Evolutionary conservation across 1,140 invertebrate species (phyloP).

Genomic region (Lucilia cuprina): DNA sequence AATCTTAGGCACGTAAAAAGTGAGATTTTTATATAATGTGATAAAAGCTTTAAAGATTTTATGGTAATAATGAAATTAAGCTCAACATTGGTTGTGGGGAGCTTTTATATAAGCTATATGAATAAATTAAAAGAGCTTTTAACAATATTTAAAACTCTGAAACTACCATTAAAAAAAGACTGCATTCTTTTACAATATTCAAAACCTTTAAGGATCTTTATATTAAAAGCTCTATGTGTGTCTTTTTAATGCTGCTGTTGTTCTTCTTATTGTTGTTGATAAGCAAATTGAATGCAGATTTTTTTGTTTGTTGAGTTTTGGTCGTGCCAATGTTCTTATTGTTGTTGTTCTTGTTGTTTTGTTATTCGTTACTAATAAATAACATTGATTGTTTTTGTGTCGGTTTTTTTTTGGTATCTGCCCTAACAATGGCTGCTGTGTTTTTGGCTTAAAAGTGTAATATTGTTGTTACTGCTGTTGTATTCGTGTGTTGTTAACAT

Average conservation of each 20-base stretch:
- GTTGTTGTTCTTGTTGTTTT: background rate
- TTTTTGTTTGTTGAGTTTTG: background rate
- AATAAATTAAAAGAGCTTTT: too few species aligned
- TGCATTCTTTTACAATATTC: background rate
- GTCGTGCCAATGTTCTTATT: background rate
- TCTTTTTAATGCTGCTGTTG: background rate
- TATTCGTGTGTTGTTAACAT: conserved; percentile 40
- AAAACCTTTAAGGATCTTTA: background rate
- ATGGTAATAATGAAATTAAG: too few species aligned
- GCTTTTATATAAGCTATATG: too few species aligned
- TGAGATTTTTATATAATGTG: too few species aligned
- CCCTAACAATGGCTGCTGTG: background rate
- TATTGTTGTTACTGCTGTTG: conserved; percentile 22
- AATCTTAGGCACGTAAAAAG: background rate
- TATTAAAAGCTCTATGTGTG: background rate
- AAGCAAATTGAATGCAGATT: conserved; percentile 41
- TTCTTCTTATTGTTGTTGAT: conserved; percentile 26
- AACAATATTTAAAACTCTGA: too few species aligned
- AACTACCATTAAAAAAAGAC: too few species aligned
- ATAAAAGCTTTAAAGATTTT: too few species aligned
- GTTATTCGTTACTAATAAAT: conserved; percentile 21
- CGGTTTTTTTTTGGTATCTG: background rate
- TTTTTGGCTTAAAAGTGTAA: background rate
- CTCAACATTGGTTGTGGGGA: too few species aligned
- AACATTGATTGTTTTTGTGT: conserved; percentile 18